Base-by-base conservation (phyloP, 2,113 vertebrate species). In the Natator depressus region DNA sequence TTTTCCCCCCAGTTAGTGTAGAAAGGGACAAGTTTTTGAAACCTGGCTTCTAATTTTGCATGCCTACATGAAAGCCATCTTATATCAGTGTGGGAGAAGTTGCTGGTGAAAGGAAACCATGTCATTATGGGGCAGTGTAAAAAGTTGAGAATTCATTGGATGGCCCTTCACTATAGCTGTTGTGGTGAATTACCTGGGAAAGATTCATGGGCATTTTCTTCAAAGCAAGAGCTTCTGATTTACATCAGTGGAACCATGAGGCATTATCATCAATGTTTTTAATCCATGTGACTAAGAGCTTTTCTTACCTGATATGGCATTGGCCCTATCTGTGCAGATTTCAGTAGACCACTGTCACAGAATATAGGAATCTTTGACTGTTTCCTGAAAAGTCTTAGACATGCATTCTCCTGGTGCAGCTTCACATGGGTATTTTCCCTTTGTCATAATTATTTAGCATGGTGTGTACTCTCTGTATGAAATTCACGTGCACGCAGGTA, bases 371-470 rank as follows among this genome's bases (percentile, higher is more conserved):
- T 54, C 53, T 54, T 20, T 54, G 53, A 54, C 50, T 80, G 57
- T 29, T 59, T 31, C 38, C 59, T 62, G 24, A 19, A 0, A 27
- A 6, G n/a, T 78, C 29, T 5, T 31, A 20, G 35, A 3, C 29
- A 27, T 19, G 55, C 35, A 3, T 20, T 62, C 50, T 25, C 25
- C 80, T 53, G 83, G 4, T 2, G 20, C 1, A 2, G 59, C 10
- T 10, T 42, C n/a, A 0, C 53, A 54, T 54, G 17, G 53, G 53
- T 54, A 54, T 54, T 0, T 17, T 29, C 0, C 0, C 16, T 59
- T 55, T 8, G 57, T 75, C 7, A 1, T 55, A 31, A 31, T 14
- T 80, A 24, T 16, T 10, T 8, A 38, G 72, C 0, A 0, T 12
- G 59, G 25, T 13, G 10, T 62, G 59, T 62, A 13, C 59, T 62